Percentiles rank a stretch among this genome's conserved stretches.
Conservation (phyloP, 2,113 vertebrate species). For the Oryzias melastigma region DNA sequence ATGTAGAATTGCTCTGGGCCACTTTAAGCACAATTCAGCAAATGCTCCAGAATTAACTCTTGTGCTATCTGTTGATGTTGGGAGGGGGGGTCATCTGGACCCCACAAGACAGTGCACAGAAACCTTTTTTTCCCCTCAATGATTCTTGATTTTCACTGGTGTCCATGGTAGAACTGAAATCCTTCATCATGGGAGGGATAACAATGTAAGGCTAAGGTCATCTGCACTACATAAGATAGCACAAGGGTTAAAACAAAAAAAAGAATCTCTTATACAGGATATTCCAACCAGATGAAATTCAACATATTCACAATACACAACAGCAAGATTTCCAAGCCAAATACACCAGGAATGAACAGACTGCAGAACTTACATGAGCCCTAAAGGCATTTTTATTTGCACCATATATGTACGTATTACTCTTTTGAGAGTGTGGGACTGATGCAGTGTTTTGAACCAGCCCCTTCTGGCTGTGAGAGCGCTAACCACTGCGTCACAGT, state of each 20-base stretch:
- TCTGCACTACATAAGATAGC: no score
- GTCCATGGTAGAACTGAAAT: no score
- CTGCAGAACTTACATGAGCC: not conserved
- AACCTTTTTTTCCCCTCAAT: no score
- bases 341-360: conserved; percentile 1
- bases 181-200: no score
- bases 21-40: not conserved
- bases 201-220: no score
- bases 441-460: not conserved
- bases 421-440: not conserved
- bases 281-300: not conserved
- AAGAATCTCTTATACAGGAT: not conserved
- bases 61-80: no score
- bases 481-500: no score
- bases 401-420: not conserved
- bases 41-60: not conserved
- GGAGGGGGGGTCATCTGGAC: no score
- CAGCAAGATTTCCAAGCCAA: not conserved
- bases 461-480: no score
- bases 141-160: no score
- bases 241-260: not conserved
- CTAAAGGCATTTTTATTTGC: not conserved
- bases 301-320: not conserved
- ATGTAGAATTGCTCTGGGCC: not conserved
- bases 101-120: no score